These are phyloP conservation scores for Pseudanteris insignis DNA, from an alignment of 2,888 invertebrate species.

Conservation along the genomic window DNA sequence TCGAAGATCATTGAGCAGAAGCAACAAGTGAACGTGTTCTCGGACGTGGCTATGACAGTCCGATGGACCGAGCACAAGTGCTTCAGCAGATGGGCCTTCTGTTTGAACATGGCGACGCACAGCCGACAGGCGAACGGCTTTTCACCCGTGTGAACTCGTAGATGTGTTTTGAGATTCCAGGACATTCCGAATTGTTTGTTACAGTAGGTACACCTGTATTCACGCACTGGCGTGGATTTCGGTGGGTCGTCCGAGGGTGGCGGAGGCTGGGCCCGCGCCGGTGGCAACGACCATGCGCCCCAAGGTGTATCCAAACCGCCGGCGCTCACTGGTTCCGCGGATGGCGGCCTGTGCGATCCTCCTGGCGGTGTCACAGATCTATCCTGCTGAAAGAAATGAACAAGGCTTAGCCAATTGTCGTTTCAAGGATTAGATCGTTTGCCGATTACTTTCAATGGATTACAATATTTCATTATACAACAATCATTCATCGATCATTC, in stretches of 20 bases:
- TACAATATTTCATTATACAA: too few relatives aligned
- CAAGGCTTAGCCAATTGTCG: background rate
- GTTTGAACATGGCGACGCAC: constrained; percentile 92
- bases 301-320: constrained; percentile 60
- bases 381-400: constrained; percentile 54
- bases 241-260: constrained; percentile 70
- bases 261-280: constrained; percentile 71
- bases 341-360: constrained; percentile 61
- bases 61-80: constrained; percentile 90
- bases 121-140: constrained; percentile 89
- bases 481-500: too few relatives aligned
- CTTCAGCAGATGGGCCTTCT: constrained; percentile 87
- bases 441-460: too few relatives aligned
- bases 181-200: constrained; percentile 93
- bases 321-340: constrained; percentile 61
- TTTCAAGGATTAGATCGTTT: too few relatives aligned
- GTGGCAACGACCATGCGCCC: constrained; percentile 63
- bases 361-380: constrained; percentile 63
- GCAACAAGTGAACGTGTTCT: constrained; percentile 84
- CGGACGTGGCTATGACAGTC: constrained; percentile 85
- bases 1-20: constrained; percentile 88
- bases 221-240: constrained; percentile 74
- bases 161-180: constrained; percentile 90
- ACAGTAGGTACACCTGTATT: constrained; percentile 88
- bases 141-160: constrained; percentile 87